phyloP scores from a whole-genome alignment of 2,797 vertebrate species.

The Enteromius trimaculatus region DNA sequence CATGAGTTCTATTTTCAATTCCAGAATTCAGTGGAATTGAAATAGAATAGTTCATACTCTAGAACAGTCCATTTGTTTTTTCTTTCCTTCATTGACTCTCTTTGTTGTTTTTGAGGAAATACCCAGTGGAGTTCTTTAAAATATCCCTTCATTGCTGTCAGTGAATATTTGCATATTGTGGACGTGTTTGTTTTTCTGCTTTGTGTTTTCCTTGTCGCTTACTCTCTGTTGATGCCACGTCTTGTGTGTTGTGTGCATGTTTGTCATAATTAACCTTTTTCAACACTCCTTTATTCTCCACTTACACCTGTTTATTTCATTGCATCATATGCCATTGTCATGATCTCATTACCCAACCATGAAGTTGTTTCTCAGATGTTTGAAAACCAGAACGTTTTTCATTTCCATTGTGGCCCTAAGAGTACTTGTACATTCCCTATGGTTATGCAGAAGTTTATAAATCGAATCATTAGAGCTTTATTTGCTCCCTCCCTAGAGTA shows the following conservation, averaged over 20 bases:
- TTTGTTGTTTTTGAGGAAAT: constrained; percentile 9
- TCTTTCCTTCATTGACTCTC: constrained; percentile 22
- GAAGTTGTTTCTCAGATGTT: constrained; percentile 24
- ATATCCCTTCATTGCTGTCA: constrained; percentile 41
- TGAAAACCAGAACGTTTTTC: constrained; percentile 23
- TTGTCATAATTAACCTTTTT: constrained; percentile 26
- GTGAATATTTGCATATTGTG: constrained; percentile 27
- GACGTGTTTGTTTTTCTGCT: constrained; percentile 47
- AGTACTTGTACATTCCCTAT: background rate
- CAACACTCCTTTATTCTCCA: constrained; percentile 12
- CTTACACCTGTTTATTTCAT: constrained; percentile 58
- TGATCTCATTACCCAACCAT: constrained; percentile 17
- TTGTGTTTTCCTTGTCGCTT: constrained; percentile 44
- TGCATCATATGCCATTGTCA: constrained; percentile 50
- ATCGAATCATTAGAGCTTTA: background rate
- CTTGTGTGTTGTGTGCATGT: constrained; percentile 52
- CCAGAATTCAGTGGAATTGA: constrained; percentile 30
- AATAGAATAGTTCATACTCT: constrained; percentile 52
- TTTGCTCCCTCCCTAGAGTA: background rate
- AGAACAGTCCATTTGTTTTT: constrained; percentile 19
- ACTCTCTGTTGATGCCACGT: constrained; percentile 48
- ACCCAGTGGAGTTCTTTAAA: background rate
- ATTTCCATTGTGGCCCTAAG: constrained; percentile 8
- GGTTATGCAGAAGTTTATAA: background rate
- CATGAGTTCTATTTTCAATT: constrained; percentile 55